Conservation (phyloP, 1,140 invertebrate species). For the Saccostrea glomerata region DNA sequence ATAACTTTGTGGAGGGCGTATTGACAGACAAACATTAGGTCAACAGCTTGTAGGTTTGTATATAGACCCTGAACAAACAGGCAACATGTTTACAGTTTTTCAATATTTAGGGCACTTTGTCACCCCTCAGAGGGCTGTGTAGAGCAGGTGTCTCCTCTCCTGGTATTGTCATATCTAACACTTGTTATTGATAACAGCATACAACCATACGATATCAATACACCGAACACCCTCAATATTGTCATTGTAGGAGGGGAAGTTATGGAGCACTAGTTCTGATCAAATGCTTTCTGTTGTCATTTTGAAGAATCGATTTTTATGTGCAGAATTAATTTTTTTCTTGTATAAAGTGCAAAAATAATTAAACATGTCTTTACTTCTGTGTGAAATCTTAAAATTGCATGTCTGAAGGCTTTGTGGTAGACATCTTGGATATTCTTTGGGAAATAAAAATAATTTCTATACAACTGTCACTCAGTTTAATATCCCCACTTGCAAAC, state of each 20-base stretch:
- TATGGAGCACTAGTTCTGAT: too few species aligned
- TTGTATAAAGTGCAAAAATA: too few species aligned
- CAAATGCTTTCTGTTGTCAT: too few species aligned
- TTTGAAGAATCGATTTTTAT: too few species aligned
- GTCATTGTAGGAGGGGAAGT: too few species aligned
- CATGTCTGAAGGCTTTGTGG: background rate
- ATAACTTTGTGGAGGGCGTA: background rate
- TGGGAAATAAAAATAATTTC: background rate
- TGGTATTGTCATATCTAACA: background rate
- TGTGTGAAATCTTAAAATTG: background rate
- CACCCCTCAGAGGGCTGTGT: background rate
- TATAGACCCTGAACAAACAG: background rate
- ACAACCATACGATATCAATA: background rate
- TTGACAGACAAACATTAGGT: background rate
- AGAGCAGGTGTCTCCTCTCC: background rate
- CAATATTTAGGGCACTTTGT: background rate
- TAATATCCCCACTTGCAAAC: background rate
- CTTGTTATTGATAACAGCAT: background rate
- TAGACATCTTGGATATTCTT: background rate
- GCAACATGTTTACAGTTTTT: background rate
- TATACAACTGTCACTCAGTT: constrained; percentile 4
- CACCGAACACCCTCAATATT: too few species aligned
- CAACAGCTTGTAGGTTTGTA: background rate
- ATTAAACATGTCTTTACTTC: too few species aligned
- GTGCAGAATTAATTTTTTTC: too few species aligned